Percentiles rank a stretch among this genome's conserved stretches.
Evolutionary conservation across 2,888 invertebrate species (phyloP).

Genomic region (Palloptera scutellata): DNA sequence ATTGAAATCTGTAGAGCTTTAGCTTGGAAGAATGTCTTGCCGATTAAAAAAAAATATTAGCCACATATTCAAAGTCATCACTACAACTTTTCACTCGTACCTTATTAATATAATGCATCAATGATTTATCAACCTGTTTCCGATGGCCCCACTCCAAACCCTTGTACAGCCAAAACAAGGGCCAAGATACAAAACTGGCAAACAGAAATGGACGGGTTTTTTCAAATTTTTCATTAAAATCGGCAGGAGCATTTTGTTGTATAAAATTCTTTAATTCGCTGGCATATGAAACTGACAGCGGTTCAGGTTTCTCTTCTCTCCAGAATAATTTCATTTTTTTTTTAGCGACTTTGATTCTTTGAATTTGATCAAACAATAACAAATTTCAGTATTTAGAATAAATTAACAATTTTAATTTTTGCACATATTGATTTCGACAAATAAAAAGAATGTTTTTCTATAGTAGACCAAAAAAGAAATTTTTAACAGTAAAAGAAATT

Average conservation of each 20-base stretch:
- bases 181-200: conserved; percentile 48
- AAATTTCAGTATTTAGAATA: too few relatives aligned
- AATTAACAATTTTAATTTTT: too few relatives aligned
- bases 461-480: too few relatives aligned
- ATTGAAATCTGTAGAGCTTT: conserved; percentile 51
- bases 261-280: conserved; percentile 45
- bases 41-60: background rate
- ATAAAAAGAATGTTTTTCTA: too few relatives aligned
- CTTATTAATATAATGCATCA: conserved; percentile 45
- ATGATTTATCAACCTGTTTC: conserved; percentile 28
- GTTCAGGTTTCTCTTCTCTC: background rate
- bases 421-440: too few relatives aligned
- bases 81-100: conserved; percentile 34
- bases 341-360: too few relatives aligned
- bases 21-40: conserved; percentile 52
- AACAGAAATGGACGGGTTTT: conserved; percentile 44
- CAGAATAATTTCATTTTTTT: too few relatives aligned
- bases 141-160: conserved; percentile 45
- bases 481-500: too few relatives aligned
- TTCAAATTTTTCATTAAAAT: conserved; percentile 43
- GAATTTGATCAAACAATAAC: too few relatives aligned
- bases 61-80: background rate
- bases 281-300: conserved; percentile 35
- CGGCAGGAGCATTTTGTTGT: conserved; percentile 44
- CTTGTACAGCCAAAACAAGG: conserved; percentile 49